These are phyloP conservation scores for Malurus elegans DNA, from an alignment of 2,113 vertebrate genomes.

Conservation along the genomic window DNA sequence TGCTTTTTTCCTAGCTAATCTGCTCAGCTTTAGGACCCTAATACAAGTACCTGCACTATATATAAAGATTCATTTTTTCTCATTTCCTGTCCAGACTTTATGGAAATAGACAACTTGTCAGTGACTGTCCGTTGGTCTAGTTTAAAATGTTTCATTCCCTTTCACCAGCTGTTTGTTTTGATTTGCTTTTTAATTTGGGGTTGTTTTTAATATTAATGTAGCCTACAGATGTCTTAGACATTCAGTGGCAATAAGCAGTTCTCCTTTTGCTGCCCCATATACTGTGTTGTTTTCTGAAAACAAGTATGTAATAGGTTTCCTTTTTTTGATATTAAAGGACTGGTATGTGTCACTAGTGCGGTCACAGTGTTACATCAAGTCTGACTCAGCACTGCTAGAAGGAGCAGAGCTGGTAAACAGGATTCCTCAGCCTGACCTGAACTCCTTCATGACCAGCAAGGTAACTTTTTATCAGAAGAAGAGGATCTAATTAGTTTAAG, in stretches of 20 bases:
- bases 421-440: slow-evolving; percentile 85
- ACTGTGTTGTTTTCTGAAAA: not conserved
- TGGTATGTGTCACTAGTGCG: slow-evolving; percentile 92
- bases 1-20: not conserved
- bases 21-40: not conserved
- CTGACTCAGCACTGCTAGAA: slow-evolving; percentile 86
- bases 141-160: not conserved
- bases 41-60: not conserved
- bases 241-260: not conserved
- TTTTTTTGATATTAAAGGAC: slow-evolving; percentile 73
- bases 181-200: not conserved
- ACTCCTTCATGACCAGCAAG: slow-evolving; percentile 84
- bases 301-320: not conserved
- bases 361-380: slow-evolving; percentile 87
- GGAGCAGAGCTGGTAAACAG: slow-evolving; percentile 90
- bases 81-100: not conserved
- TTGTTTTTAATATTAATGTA: not conserved
- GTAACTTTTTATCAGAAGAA: slow-evolving; percentile 66
- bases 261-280: not conserved
- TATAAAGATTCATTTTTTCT: not conserved
- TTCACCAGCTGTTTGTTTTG: not conserved
- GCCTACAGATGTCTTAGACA: not conserved
- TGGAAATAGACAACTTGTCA: not conserved
- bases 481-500: not conserved
- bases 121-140: not conserved